Percentiles rank a stretch among this genome's conserved stretches.
These are phyloP conservation scores for Esox niger DNA, from an alignment of 2,113 vertebrate genomes.

Conservation along the genomic window DNA sequence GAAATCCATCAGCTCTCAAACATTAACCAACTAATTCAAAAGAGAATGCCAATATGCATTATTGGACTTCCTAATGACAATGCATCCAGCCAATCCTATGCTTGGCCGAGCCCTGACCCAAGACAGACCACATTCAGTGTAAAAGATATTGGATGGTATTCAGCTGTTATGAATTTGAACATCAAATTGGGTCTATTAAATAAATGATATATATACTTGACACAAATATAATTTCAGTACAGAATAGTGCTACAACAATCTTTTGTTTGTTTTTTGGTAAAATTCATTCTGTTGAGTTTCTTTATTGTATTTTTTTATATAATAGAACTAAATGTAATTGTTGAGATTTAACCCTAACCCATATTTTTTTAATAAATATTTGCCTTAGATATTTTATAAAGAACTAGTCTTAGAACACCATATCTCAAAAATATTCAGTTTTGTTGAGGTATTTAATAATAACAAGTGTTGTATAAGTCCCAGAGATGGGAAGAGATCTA, in stretches of 20 bases:
- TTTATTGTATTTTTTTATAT: too few relatives aligned
- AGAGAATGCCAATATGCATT: constrained; percentile 1
- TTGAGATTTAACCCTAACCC: too few relatives aligned
- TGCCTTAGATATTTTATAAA: constrained; percentile 23
- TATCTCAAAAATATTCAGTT: constrained; percentile 71
- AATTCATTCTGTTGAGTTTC: neutral
- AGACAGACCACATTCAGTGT: constrained; percentile 32
- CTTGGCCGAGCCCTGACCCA: constrained; percentile 55
- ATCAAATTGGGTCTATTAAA: neutral
- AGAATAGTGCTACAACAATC: neutral
- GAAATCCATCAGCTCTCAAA: neutral
- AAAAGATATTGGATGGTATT: too few relatives aligned
- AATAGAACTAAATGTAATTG: too few relatives aligned
- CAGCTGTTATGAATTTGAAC: neutral
- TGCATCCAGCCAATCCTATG: constrained; percentile 65
- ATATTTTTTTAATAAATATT: constrained; percentile 39
- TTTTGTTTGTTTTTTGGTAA: too few relatives aligned
- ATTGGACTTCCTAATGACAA: constrained; percentile 36
- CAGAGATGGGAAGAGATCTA: constrained; percentile 82
- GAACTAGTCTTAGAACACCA: neutral
- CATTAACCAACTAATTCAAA: neutral
- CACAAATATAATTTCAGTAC: neutral
- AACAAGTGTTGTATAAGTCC: constrained; percentile 79
- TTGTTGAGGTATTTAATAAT: constrained; percentile 79
- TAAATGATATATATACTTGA: neutral